Evolutionary conservation across 2,888 invertebrate species (phyloP).

Genomic region (Epicampocera succincta): DNA sequence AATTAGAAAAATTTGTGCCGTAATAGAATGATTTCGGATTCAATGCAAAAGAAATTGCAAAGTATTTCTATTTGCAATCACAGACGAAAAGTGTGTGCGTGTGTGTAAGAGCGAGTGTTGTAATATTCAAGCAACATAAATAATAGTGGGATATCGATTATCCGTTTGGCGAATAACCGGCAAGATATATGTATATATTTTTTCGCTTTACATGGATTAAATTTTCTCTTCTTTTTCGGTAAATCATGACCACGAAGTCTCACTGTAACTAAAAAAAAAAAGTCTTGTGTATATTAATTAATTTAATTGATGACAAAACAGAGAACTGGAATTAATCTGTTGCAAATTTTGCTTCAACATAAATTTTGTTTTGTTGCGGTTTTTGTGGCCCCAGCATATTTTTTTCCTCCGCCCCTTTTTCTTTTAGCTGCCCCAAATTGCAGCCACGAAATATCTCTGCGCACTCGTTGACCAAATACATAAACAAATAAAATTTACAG

Average conservation of each 20-base stretch:
- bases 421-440: constrained; percentile 12
- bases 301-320: constrained; percentile 1
- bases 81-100: not conserved
- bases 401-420: not conserved
- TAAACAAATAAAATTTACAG: too few relatives aligned
- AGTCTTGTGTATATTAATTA: too few relatives aligned
- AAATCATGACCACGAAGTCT: too few relatives aligned
- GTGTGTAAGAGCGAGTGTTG: too few relatives aligned
- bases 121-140: too few relatives aligned
- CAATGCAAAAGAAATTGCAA: constrained; percentile 11
- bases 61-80: constrained; percentile 14
- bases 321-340: not conserved
- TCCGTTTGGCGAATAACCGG: too few relatives aligned
- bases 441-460: constrained; percentile 16
- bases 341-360: constrained; percentile 25
- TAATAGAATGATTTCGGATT: constrained; percentile 13
- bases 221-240: too few relatives aligned
- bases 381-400: constrained; percentile 21
- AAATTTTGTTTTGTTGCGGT: constrained; percentile 18
- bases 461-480: constrained; percentile 33
- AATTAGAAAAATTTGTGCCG: constrained; percentile 27
- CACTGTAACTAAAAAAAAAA: too few relatives aligned
- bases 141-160: too few relatives aligned
- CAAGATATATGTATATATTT: too few relatives aligned
- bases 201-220: too few relatives aligned